A percentile compares a stretch with the other conserved stretches of the same genome.
Evolutionary conservation across 2,888 invertebrate species (phyloP).

Genomic region (Syritta pipiens): DNA sequence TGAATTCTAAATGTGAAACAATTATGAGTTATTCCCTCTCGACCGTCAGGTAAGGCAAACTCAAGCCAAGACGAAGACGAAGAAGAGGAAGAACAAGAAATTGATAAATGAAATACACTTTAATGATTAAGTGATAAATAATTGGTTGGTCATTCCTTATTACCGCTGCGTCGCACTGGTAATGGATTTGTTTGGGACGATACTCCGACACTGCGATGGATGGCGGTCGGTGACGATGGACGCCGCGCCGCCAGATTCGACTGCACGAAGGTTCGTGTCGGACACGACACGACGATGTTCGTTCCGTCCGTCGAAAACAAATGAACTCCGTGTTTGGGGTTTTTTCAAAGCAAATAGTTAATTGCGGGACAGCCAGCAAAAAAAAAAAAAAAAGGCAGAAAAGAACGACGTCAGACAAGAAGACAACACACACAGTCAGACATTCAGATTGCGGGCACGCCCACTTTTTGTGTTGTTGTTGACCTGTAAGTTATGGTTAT

Average conservation of each 20-base stretch:
- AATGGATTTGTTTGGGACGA: conserved; percentile 8
- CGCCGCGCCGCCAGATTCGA: conserved; percentile 6
- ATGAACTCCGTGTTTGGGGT: conserved; percentile 6
- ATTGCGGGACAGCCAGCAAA: conserved; percentile 1
- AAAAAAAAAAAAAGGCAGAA: neutral
- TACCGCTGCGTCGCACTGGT: conserved; percentile 3
- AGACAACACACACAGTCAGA: no score
- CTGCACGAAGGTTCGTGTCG: conserved; percentile 59
- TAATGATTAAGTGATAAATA: conserved; percentile 65
- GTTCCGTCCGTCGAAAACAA: no score
- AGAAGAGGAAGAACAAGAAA: no score
- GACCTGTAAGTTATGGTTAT: conserved; percentile 7
- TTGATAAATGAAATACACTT: conserved; percentile 49
- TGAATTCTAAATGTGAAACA: conserved; percentile 58
- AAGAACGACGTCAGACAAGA: conserved; percentile 9
- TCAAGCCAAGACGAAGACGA: no score
- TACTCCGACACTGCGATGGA: neutral
- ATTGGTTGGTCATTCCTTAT: conserved; percentile 46
- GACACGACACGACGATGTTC: neutral
- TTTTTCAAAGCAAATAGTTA: conserved; percentile 36
- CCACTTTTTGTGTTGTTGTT: neutral
- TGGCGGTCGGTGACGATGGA: conserved; percentile 21
- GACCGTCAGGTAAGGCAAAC: neutral
- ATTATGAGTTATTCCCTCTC: conserved; percentile 41
- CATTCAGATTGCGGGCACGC: conserved; percentile 20